Conservation (phyloP, 2,113 vertebrate species). For the Colossoma macropomum region DNA sequence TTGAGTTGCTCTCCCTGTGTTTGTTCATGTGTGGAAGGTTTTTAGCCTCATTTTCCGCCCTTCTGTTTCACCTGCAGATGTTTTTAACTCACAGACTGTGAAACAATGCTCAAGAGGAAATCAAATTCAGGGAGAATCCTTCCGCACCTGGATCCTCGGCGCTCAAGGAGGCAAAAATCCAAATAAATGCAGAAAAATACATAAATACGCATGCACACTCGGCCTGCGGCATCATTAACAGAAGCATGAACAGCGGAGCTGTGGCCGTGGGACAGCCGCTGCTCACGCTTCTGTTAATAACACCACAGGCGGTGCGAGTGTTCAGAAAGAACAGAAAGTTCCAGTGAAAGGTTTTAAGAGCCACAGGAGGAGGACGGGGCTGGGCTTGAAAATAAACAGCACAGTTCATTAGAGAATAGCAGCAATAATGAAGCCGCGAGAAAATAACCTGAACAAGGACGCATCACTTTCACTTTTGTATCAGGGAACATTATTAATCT, state of each 20-base stretch:
- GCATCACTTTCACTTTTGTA: neutral
- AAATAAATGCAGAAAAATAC: neutral
- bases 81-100: neutral
- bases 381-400: neutral
- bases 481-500: neutral
- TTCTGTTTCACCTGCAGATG: slow-evolving; percentile 1
- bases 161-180: neutral
- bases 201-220: neutral
- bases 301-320: neutral
- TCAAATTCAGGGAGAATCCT: neutral
- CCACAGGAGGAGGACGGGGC: no score
- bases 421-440: neutral
- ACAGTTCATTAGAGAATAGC: neutral
- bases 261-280: neutral
- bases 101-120: neutral
- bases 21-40: neutral
- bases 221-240: neutral
- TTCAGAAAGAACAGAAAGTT: no score
- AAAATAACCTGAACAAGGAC: neutral
- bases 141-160: neutral
- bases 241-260: neutral
- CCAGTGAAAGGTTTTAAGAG: neutral
- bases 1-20: neutral
- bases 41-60: neutral
- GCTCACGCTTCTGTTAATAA: neutral